Conservation (phyloP, 2,113 vertebrate species). For the Zonotrichia leucophrys region DNA sequence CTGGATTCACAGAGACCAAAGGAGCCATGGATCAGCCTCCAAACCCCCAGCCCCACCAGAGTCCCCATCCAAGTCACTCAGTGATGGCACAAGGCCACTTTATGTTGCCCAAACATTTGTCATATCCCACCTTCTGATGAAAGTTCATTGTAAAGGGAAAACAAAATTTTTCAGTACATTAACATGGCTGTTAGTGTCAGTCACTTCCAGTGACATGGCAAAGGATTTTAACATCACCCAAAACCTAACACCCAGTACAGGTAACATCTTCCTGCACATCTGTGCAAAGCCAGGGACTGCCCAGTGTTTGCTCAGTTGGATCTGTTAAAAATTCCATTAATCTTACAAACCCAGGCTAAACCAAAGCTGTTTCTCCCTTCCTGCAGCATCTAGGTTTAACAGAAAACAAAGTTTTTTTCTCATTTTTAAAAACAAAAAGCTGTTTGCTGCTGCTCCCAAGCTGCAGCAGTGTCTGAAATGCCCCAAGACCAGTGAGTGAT, state of each 20-base stretch:
- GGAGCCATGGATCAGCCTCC: neutral
- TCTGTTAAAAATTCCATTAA: neutral
- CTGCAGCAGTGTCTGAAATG: neutral
- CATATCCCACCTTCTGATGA: neutral
- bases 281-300: neutral
- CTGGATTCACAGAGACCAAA: neutral
- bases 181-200: neutral
- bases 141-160: neutral
- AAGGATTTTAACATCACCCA: neutral
- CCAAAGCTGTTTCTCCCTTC: neutral
- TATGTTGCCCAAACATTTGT: neutral
- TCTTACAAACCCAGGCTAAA: neutral
- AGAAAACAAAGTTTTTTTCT: neutral
- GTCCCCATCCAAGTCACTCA: neutral
- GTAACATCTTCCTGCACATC: neutral
- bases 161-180: neutral
- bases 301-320: neutral
- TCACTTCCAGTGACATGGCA: neutral
- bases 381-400: neutral
- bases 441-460: slow-evolving; percentile 17
- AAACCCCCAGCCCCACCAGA: neutral
- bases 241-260: neutral
- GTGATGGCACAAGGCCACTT: neutral
- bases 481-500: slow-evolving; percentile 22
- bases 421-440: neutral